phyloP scores from a whole-genome alignment of 1,140 invertebrate species.

The Oncopodura yosiiana region DNA sequence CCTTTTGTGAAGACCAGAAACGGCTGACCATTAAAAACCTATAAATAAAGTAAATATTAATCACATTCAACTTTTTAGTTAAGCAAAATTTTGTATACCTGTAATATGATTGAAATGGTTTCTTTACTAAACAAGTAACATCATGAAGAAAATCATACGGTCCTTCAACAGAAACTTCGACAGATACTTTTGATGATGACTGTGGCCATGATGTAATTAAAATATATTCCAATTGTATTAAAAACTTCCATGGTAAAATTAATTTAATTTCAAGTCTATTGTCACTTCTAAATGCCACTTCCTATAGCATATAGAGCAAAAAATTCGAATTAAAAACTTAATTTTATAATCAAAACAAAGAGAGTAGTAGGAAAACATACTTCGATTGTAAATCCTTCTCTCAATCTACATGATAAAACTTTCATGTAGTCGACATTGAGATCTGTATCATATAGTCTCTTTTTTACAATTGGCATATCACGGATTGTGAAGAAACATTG shows the following conservation, averaged over 20 bases:
- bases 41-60: too few relatives aligned
- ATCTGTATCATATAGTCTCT: slow-evolving; percentile 56
- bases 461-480: slow-evolving; percentile 49
- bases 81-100: too few relatives aligned
- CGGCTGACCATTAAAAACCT: slow-evolving; percentile 57
- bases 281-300: slow-evolving; percentile 45
- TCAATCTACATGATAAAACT: slow-evolving; percentile 61
- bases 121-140: slow-evolving; percentile 59
- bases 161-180: slow-evolving; percentile 51
- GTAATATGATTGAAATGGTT: slow-evolving; percentile 57
- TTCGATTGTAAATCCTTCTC: slow-evolving; percentile 70
- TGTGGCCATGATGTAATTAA: slow-evolving; percentile 52
- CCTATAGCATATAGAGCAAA: slow-evolving; percentile 38
- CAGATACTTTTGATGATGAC: slow-evolving; percentile 44
- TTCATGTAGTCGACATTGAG: slow-evolving; percentile 55
- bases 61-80: too few relatives aligned
- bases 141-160: slow-evolving; percentile 73
- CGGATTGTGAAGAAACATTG: slow-evolving; percentile 49
- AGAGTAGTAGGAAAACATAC: too few relatives aligned
- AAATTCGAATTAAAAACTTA: neutral
- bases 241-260: slow-evolving; percentile 62
- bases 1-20: slow-evolving; percentile 56
- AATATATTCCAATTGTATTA: slow-evolving; percentile 61
- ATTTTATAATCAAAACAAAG: slow-evolving; percentile 28
- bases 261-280: slow-evolving; percentile 56